Percentiles rank a stretch among this genome's conserved stretches.
Conservation (phyloP, 2,888 invertebrate species). For the Plagodis pulveraria region DNA sequence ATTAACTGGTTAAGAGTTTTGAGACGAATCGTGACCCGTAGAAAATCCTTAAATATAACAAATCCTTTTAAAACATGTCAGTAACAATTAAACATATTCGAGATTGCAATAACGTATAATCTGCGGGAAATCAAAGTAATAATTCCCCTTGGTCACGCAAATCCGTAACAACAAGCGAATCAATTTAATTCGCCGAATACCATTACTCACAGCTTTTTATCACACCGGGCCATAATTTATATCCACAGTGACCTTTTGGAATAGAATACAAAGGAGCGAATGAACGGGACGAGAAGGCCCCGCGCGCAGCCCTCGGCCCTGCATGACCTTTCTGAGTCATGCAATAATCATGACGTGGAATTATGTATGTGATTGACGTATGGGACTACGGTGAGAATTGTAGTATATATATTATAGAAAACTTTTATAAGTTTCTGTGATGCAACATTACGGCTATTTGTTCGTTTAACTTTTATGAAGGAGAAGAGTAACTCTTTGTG, state of each 20-base stretch:
- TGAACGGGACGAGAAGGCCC: constrained; percentile 1
- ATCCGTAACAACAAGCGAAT: background rate
- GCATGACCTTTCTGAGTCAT: constrained; percentile 15
- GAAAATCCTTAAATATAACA: too few relatives aligned
- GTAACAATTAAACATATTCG: too few relatives aligned
- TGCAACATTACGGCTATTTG: background rate
- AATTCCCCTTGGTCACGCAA: too few relatives aligned
- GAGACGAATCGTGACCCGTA: too few relatives aligned
- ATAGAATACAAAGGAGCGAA: constrained; percentile 20
- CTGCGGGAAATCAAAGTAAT: background rate
- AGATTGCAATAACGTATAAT: too few relatives aligned
- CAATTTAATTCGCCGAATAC: background rate
- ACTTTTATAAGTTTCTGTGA: too few relatives aligned
- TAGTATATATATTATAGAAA: background rate
- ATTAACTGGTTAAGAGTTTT: too few relatives aligned
- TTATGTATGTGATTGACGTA: constrained; percentile 21
- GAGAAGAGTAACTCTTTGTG: too few relatives aligned
- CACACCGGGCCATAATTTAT: constrained; percentile 14
- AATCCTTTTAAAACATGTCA: too few relatives aligned
- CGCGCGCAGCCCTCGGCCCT: constrained; percentile 1
- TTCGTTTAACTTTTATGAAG: background rate
- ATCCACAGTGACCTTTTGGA: constrained; percentile 19
- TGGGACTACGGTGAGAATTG: background rate
- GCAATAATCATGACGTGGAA: constrained; percentile 23
- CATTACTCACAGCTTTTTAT: constrained; percentile 13